Evolutionary conservation across 2,888 invertebrate genomes (phyloP).

Genomic region (Drosophila niveifrons): DNA sequence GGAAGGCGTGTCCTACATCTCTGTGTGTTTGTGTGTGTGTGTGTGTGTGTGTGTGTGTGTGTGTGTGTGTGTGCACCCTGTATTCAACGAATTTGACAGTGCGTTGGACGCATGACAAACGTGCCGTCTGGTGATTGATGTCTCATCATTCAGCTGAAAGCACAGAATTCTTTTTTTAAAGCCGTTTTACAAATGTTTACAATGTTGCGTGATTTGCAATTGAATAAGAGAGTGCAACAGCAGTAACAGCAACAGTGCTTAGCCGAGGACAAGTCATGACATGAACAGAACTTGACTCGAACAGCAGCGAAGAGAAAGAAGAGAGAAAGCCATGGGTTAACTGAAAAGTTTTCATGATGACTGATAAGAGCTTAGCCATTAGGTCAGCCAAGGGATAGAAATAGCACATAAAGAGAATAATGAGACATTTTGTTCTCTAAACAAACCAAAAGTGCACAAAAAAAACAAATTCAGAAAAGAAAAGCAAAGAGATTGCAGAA

Average conservation of each 20-base stretch:
- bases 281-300: conserved; percentile 1
- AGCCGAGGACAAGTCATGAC: conserved; percentile 20
- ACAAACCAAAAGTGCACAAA: not conserved
- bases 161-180: conserved; percentile 56
- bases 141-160: conserved; percentile 74
- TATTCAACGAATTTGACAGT: conserved; percentile 73
- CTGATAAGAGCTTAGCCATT: conserved; percentile 26
- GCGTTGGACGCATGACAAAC: conserved; percentile 73
- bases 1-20: conserved; percentile 43
- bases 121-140: conserved; percentile 73
- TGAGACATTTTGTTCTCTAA: conserved; percentile 9
- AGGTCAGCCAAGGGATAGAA: conserved; percentile 14
- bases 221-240: conserved; percentile 66
- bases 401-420: conserved; percentile 10
- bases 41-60: conserved; percentile 10
- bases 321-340: conserved; percentile 30
- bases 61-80: conserved; percentile 26
- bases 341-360: conserved; percentile 40
- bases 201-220: conserved; percentile 80
- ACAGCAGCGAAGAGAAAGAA: not conserved
- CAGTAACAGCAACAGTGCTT: conserved; percentile 28
- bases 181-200: conserved; percentile 80
- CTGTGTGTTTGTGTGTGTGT: too few species aligned
- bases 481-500: not conserved
- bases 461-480: not conserved